These are phyloP conservation scores for Drosophila borborema DNA, from an alignment of 2,888 invertebrate genomes.

Conservation along the genomic window DNA sequence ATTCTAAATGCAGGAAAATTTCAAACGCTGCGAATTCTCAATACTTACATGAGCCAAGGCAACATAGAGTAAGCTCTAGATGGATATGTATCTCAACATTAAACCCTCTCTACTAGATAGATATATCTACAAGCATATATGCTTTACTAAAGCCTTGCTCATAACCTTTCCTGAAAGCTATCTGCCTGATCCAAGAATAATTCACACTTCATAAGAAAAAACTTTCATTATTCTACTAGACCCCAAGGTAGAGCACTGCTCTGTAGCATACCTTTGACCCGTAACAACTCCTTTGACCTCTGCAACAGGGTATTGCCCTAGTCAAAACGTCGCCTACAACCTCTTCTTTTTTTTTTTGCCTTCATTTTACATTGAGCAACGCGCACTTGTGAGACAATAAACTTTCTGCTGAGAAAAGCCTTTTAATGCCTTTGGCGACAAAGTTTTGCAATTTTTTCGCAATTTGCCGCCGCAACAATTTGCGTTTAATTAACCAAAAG, in stretches of 20 bases:
- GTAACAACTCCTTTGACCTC: background rate
- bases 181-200: background rate
- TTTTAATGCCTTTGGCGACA: slow-evolving; percentile 71
- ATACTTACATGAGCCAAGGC: background rate
- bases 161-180: background rate
- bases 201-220: too few species aligned
- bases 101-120: background rate
- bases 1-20: too few species aligned
- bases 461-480: slow-evolving; percentile 81
- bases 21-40: too few species aligned
- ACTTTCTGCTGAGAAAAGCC: slow-evolving; percentile 53
- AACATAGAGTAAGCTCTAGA: too few species aligned
- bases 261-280: background rate
- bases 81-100: background rate
- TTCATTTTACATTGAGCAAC: background rate
- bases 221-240: too few species aligned
- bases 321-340: background rate
- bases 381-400: slow-evolving; percentile 71
- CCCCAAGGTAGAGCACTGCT: background rate
- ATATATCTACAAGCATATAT: too few species aligned
- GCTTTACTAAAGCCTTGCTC: background rate
- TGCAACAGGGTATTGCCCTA: slow-evolving; percentile 1
- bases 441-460: slow-evolving; percentile 79
- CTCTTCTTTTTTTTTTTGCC: background rate
- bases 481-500: slow-evolving; percentile 80